Base-by-base conservation (phyloP, 92 coral and sea anemone species). In the Chrysogorgia sp. region DNA sequence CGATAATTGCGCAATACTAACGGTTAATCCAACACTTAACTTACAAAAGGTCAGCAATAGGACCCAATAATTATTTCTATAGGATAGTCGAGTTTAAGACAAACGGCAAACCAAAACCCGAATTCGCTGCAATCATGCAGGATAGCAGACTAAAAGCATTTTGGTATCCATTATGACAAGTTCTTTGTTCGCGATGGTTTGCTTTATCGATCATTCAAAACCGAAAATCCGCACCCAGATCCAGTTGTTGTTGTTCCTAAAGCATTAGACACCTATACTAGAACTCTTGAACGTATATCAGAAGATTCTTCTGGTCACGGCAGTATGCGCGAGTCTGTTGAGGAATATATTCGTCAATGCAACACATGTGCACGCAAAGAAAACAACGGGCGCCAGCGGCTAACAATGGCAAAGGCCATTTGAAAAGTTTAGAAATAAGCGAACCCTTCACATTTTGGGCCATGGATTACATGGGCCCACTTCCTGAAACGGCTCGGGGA, bases 361-460 rank as follows among this genome's bases (percentile, higher is more conserved):
- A 55, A 72, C 14, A 48, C n/a, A 0, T 76, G 82, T 78, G 88
- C 28, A 45, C 48, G 1, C 74, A 67, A 35, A 25, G 74, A 21
- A 84, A 84, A 58, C 56, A 23, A 5, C 72, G 77, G 21, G 57
- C 45, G 2, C 32, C 43, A 1, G 17, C 82, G 35, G 71, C 67
- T 41, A 49, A 31, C 56, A 69, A 69, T 19, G 64, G 78, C 48
- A 75, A 32, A 50, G 86, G 87, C 14, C 90, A 84, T 2, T 19
- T 67, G 10, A 68, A 83, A 25, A 70, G 22, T 28, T 61, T 77
- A 1, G 70, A 67, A 24, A 84, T 87, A 5, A 79, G 90, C 22
- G 79, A 87, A 55, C 87, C 90, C 0, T 83, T 87, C 40, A 40
- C 81, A 28, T n/a, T n/a, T n/a, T n/a, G n/a, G n/a, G n/a, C n/a